A percentile compares a stretch with the other conserved stretches of the same genome.
Evolutionary conservation across 2,888 invertebrate species (phyloP).

Genomic region (Clostera curtula): DNA sequence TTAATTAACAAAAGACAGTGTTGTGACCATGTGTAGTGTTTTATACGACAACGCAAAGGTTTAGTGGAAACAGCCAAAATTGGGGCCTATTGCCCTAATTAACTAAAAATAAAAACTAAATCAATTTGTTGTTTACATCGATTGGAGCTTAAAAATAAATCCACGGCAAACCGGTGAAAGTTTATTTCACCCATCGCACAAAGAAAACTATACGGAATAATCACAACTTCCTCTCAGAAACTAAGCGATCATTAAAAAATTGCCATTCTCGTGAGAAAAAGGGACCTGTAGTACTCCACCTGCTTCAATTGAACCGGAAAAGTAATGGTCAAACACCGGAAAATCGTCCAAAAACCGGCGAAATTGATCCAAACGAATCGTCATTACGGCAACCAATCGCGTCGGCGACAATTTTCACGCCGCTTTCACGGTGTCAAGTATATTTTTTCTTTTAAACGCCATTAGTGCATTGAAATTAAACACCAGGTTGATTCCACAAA

Average conservation of each 20-base stretch:
- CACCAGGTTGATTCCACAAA: conserved; percentile 37
- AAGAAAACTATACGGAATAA: conserved; percentile 34
- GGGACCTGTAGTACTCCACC: conserved; percentile 45
- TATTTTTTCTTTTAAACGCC: conserved; percentile 43
- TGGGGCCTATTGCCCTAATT: too few relatives aligned
- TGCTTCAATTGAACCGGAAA: conserved; percentile 64
- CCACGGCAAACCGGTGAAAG: too few relatives aligned
- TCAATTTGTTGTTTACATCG: too few relatives aligned
- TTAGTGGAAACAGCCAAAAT: too few relatives aligned
- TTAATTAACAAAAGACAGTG: too few relatives aligned
- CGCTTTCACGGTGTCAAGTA: conserved; percentile 52
- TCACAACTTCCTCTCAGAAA: conserved; percentile 50
- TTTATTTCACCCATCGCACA: conserved; percentile 23
- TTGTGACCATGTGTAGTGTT: too few relatives aligned
- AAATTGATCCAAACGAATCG: conserved; percentile 61
- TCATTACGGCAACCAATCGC: conserved; percentile 45
- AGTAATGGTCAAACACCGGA: conserved; percentile 64
- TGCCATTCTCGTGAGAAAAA: conserved; percentile 64
- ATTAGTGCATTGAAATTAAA: conserved; percentile 65
- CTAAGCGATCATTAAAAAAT: conserved; percentile 39
- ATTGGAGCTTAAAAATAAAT: too few relatives aligned
- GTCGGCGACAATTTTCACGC: conserved; percentile 43
- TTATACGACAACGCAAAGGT: too few relatives aligned
- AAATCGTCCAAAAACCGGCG: conserved; percentile 66
- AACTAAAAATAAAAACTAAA: too few relatives aligned